A percentile compares a stretch with the other conserved stretches of the same genome.
These are phyloP conservation scores for Tauraco erythrolophus DNA, from an alignment of 2,113 vertebrate genomes.

Conservation along the genomic window DNA sequence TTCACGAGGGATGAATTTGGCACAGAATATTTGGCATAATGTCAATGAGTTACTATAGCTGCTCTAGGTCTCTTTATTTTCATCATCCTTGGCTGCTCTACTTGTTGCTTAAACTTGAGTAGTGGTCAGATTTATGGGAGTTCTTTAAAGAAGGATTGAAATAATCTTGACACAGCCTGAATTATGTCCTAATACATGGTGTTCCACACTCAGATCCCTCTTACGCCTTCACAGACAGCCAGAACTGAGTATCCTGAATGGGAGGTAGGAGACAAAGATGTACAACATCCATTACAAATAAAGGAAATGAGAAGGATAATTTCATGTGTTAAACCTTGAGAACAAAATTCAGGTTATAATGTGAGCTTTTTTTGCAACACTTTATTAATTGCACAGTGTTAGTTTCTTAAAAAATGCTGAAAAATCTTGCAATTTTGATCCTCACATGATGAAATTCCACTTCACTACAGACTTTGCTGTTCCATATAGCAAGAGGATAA, in stretches of 20 bases:
- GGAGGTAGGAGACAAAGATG: neutral
- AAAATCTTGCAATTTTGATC: neutral
- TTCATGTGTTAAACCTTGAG: neutral
- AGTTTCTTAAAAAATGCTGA: neutral
- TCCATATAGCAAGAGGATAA: neutral
- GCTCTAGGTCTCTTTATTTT: conserved; percentile 10
- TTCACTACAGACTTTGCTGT: neutral
- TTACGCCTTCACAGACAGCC: fast-evolving
- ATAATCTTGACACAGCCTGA: neutral
- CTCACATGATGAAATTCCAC: neutral
- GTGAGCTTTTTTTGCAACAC: fast-evolving
- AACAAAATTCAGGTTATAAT: neutral
- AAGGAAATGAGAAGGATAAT: neutral
- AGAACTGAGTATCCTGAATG: neutral
- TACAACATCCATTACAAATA: neutral
- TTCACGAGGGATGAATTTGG: neutral
- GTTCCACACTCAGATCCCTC: neutral
- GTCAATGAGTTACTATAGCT: neutral
- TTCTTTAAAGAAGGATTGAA: neutral
- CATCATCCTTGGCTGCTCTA: neutral
- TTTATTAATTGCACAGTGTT: neutral
- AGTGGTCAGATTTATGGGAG: neutral
- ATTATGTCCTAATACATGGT: neutral
- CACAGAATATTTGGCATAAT: conserved; percentile 7
- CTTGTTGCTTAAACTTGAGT: neutral